A percentile compares a stretch with the other conserved stretches of the same genome.
phyloP scores from a whole-genome alignment of 1,140 invertebrate species.

The Pseudomyrmex pallidus region DNA sequence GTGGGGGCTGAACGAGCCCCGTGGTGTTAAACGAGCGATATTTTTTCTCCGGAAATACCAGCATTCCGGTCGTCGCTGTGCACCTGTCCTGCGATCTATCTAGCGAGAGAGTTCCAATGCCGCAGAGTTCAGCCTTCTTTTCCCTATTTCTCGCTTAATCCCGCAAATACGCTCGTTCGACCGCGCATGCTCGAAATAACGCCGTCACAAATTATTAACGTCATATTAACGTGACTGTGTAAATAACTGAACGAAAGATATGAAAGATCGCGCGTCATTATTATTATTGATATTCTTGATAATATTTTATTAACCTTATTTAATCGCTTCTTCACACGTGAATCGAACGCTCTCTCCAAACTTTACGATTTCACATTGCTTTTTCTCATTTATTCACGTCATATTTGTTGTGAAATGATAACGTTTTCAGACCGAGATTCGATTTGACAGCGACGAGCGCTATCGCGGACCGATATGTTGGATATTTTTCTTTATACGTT shows the following conservation, averaged over 20 bases:
- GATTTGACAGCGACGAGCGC: background rate
- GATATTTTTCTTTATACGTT: constrained; percentile 40
- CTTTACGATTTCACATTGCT: background rate
- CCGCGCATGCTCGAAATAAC: background rate
- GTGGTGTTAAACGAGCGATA: constrained; percentile 70
- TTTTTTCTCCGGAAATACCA: constrained; percentile 57
- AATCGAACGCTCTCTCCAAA: background rate
- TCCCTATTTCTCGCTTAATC: constrained; percentile 30
- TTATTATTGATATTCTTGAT: constrained; percentile 30
- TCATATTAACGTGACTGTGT: constrained; percentile 15
- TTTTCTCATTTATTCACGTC: constrained; percentile 2
- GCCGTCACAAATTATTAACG: constrained; percentile 31
- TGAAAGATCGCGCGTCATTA: constrained; percentile 15
- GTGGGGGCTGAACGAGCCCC: constrained; percentile 21
- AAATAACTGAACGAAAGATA: background rate
- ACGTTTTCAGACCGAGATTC: background rate
- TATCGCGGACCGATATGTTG: constrained; percentile 13
- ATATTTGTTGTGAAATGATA: background rate
- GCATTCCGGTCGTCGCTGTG: constrained; percentile 40
- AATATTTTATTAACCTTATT: constrained; percentile 17
- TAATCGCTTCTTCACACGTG: background rate
- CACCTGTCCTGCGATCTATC: constrained; percentile 65
- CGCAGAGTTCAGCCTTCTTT: constrained; percentile 24
- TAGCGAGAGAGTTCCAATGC: constrained; percentile 7
- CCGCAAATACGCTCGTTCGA: background rate